These are phyloP conservation scores for Clarias macrocephalus DNA, from an alignment of 2,113 vertebrate species.

Conservation along the genomic window DNA sequence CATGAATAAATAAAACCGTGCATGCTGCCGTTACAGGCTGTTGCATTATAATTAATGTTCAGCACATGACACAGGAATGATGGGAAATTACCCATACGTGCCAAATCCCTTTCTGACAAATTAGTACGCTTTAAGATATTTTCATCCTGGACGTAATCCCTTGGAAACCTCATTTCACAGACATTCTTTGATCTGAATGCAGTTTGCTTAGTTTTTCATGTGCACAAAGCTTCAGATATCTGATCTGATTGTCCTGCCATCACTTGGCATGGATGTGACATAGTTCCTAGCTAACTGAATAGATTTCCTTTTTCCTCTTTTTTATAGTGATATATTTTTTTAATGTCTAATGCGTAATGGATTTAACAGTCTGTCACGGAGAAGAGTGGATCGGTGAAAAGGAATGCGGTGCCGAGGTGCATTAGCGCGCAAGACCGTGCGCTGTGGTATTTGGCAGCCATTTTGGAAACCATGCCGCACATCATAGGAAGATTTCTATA, in stretches of 20 bases:
- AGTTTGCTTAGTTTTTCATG: neutral
- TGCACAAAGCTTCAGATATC: neutral
- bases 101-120: too few relatives aligned
- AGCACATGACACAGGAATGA: neutral
- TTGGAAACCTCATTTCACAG: neutral
- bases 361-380: constrained; percentile 13
- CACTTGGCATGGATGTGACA: neutral
- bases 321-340: neutral
- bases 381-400: constrained; percentile 3
- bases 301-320: neutral
- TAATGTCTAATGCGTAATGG: neutral
- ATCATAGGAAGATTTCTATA: neutral
- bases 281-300: neutral
- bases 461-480: constrained; percentile 2
- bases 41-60: neutral
- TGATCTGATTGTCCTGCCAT: neutral
- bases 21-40: neutral
- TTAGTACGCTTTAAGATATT: neutral
- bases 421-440: neutral
- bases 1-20: too few relatives aligned
- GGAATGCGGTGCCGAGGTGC: neutral
- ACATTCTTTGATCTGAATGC: neutral
- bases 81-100: neutral
- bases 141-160: neutral
- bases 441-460: constrained; percentile 24